Evolutionary conservation across 53 echinoderm and acorn worm species (phyloP).

Genomic region (Patiria pectinifera): DNA sequence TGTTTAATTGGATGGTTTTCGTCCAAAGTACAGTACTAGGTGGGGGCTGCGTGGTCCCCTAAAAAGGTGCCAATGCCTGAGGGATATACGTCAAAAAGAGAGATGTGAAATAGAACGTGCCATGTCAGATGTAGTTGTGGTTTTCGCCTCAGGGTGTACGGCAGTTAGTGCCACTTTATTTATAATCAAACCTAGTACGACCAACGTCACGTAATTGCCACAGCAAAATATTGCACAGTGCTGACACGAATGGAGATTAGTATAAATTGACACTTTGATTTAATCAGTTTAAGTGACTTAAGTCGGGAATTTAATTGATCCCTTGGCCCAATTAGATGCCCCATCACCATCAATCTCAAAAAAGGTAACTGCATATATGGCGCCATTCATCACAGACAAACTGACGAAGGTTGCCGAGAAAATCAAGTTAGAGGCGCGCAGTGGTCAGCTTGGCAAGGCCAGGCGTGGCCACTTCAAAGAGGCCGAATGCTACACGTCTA

Average conservation of each 20-base stretch:
- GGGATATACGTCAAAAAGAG: neutral
- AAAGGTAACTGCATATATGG: neutral
- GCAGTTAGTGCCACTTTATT: too few species aligned
- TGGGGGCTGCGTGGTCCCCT: too few species aligned
- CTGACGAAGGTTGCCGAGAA: neutral
- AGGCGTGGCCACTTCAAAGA: neutral
- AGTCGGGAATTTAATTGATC: neutral
- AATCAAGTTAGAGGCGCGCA: neutral
- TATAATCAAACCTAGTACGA: too few species aligned
- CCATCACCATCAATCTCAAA: neutral
- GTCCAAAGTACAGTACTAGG: too few species aligned
- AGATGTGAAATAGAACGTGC: neutral
- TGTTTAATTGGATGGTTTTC: neutral
- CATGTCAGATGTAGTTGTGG: neutral
- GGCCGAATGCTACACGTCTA: neutral
- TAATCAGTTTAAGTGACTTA: neutral
- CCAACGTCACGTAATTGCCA: too few species aligned
- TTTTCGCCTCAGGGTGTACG: neutral
- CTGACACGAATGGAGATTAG: neutral
- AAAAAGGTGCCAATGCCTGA: neutral
- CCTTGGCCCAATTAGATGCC: neutral
- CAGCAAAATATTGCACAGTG: neutral
- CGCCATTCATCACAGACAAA: neutral
- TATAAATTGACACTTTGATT: neutral
- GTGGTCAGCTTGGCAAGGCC: neutral